Percentiles rank a stretch among this genome's conserved stretches.
These are phyloP conservation scores for Dicentrarchus labrax DNA, from an alignment of 2,113 vertebrate genomes.

Conservation along the genomic window DNA sequence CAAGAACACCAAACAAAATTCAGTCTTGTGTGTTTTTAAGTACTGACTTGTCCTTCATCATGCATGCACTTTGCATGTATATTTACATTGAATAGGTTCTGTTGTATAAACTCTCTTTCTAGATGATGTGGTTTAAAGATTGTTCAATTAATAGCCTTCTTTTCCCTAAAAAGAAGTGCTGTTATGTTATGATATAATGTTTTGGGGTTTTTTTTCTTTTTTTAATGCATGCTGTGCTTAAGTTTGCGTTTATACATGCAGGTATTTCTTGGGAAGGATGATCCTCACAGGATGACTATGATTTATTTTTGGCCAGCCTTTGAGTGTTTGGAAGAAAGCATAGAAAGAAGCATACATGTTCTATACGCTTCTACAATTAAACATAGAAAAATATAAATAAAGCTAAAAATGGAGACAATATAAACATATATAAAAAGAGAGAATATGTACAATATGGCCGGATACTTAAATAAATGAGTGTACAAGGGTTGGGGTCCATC, in stretches of 20 bases:
- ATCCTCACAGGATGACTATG: neutral
- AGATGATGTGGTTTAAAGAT: conserved; percentile 41
- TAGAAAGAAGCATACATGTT: neutral
- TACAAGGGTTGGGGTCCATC: too few relatives aligned
- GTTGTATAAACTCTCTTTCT: conserved; percentile 22
- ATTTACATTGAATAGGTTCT: neutral
- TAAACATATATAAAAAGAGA: too few relatives aligned
- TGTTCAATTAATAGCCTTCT: conserved; percentile 50
- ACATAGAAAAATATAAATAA: too few relatives aligned
- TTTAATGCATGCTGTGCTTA: conserved; percentile 47
- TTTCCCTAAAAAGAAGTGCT: conserved; percentile 71
- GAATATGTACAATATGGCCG: too few relatives aligned
- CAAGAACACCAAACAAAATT: conserved; percentile 14
- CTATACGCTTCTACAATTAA: too few relatives aligned
- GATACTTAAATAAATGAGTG: too few relatives aligned
- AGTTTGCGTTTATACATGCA: neutral
- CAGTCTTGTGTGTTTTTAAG: conserved; percentile 46
- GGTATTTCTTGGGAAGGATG: neutral
- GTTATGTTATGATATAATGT: conserved; percentile 15
- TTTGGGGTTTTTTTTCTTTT: neutral
- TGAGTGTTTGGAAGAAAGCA: conserved; percentile 8
- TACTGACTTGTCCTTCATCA: conserved; percentile 38
- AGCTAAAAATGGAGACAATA: too few relatives aligned
- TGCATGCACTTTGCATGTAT: conserved; percentile 68
- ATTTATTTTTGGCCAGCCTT: conserved; percentile 47